Percentiles rank a stretch among this genome's conserved stretches.
Conservation (phyloP, 2,888 invertebrate genomes). For the Drosophila histrio region DNA sequence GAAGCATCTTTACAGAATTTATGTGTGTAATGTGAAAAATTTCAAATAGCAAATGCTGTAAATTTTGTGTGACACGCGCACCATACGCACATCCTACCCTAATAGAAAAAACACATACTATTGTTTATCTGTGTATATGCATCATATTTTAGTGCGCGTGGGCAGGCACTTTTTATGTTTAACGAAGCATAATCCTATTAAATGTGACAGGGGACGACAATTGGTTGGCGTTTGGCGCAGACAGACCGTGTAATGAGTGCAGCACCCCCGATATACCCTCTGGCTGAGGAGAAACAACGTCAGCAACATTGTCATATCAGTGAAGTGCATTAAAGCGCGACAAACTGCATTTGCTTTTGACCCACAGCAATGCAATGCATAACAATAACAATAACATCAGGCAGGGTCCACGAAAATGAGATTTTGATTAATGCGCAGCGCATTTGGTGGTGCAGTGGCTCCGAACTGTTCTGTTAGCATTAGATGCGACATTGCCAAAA, state of each 20-base stretch:
- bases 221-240: slow-evolving; percentile 59
- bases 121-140: slow-evolving; percentile 9
- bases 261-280: background rate
- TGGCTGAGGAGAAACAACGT: background rate
- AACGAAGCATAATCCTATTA: slow-evolving; percentile 79
- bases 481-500: slow-evolving; percentile 50
- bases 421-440: slow-evolving; percentile 76
- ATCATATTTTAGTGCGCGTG: slow-evolving; percentile 31
- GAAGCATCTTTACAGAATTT: slow-evolving; percentile 65
- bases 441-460: slow-evolving; percentile 20
- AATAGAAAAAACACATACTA: background rate
- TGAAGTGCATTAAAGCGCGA: slow-evolving; percentile 74
- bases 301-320: slow-evolving; percentile 51
- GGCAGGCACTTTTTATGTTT: slow-evolving; percentile 63
- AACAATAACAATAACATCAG: slow-evolving; percentile 20
- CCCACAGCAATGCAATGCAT: slow-evolving; percentile 16
- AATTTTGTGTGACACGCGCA: slow-evolving; percentile 60
- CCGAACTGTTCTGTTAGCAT: slow-evolving; percentile 8
- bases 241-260: slow-evolving; percentile 47
- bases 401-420: slow-evolving; percentile 56
- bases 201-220: slow-evolving; percentile 77
- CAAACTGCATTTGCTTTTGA: slow-evolving; percentile 66
- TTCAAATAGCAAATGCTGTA: slow-evolving; percentile 65
- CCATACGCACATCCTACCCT: background rate
- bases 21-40: slow-evolving; percentile 75